Conservation (phyloP, 1,140 invertebrate genomes). For the Cotesia glomerata region DNA sequence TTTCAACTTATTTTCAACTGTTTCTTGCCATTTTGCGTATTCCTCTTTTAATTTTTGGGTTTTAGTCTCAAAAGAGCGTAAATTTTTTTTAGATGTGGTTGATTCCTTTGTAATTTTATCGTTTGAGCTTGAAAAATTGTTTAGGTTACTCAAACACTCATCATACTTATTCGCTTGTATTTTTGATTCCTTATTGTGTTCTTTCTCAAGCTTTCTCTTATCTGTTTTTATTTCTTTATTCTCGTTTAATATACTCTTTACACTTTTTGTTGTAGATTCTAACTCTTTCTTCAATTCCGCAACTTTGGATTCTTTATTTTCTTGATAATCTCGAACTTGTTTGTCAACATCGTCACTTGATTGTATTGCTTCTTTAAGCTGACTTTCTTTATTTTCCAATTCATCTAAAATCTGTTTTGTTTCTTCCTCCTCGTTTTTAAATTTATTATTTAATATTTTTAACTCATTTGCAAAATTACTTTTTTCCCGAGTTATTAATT, state of each 20-base stretch:
- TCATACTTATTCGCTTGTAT: too few species aligned
- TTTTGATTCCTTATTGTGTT: neutral
- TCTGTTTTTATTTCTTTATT: neutral
- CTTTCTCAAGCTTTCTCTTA: neutral
- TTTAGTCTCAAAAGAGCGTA: too few species aligned
- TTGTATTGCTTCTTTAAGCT: neutral
- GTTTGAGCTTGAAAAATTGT: too few species aligned
- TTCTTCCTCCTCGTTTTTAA: neutral
- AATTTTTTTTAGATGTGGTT: too few species aligned
- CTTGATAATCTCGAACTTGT: neutral
- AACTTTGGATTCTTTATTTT: neutral
- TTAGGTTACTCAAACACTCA: too few species aligned
- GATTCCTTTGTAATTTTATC: too few species aligned
- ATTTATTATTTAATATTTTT: conserved; percentile 3
- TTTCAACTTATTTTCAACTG: too few species aligned
- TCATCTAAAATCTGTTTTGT: neutral
- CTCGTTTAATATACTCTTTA: neutral
- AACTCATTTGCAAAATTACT: neutral
- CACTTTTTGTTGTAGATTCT: neutral
- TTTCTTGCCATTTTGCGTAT: too few species aligned
- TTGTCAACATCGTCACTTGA: neutral
- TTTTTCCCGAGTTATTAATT: neutral
- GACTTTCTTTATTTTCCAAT: neutral
- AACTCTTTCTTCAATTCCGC: neutral
- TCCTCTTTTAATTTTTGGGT: too few species aligned